phyloP scores from a whole-genome alignment of 2,113 vertebrate genomes.

The Candoia aspera region DNA sequence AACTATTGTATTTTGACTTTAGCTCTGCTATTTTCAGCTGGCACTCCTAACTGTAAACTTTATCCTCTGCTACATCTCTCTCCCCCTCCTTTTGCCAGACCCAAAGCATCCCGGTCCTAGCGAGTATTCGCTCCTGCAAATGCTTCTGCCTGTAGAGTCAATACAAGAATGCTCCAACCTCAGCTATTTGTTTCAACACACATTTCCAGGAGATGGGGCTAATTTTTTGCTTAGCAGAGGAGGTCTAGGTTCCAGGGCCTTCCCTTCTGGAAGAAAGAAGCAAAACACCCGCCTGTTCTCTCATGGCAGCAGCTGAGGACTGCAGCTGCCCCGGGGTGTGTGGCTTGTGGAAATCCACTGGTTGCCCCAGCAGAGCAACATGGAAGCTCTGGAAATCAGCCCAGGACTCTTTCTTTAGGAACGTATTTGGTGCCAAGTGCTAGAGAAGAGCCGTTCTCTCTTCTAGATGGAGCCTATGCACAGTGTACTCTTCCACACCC shows the following conservation, averaged over 20 bases:
- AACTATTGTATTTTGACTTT: not conserved
- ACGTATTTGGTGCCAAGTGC: slow-evolving; percentile 19
- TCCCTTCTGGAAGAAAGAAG: not conserved
- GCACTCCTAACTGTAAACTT: not conserved
- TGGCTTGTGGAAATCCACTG: slow-evolving; percentile 10
- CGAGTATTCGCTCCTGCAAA: not conserved
- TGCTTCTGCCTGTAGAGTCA: not conserved
- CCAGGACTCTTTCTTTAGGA: slow-evolving; percentile 3
- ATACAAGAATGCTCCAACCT: not conserved
- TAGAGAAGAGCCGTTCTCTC: not conserved
- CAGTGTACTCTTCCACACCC: not conserved
- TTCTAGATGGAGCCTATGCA: not conserved
- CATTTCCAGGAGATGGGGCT: not conserved
- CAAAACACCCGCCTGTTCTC: not conserved
- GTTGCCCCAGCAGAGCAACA: slow-evolving; percentile 8
- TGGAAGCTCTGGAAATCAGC: slow-evolving; percentile 11
- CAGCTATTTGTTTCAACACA: not conserved
- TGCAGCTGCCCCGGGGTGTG: not conserved
- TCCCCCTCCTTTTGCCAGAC: not conserved
- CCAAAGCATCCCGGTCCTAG: not conserved
- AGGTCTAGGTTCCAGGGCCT: not conserved
- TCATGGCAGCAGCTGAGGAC: not conserved
- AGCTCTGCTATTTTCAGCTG: not conserved
- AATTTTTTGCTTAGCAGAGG: not conserved
- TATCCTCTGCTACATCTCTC: not conserved